These are phyloP conservation scores for Helicolenus hilgendorfi DNA, from an alignment of 2,797 vertebrate species.

Conservation along the genomic window DNA sequence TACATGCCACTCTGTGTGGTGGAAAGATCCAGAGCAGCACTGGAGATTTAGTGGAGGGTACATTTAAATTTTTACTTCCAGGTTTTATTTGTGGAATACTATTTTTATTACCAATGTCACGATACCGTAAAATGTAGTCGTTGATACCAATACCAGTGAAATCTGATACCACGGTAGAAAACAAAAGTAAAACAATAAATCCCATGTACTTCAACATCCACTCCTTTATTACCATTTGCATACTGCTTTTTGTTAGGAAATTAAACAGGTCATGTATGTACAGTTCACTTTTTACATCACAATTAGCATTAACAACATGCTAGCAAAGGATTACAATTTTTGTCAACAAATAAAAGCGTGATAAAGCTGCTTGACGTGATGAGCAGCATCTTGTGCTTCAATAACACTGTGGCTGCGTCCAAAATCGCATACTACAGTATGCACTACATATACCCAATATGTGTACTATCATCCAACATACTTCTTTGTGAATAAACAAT, in stretches of 20 bases:
- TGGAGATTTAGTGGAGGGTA: not conserved
- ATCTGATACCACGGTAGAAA: too few relatives aligned
- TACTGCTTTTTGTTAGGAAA: too few relatives aligned
- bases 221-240: too few relatives aligned
- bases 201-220: too few relatives aligned
- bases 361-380: not conserved
- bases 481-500: not conserved
- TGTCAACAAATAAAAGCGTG: not conserved
- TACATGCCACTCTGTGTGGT: not conserved
- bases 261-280: not conserved
- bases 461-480: not conserved
- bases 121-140: too few relatives aligned
- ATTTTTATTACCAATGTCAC: not conserved
- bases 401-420: not conserved
- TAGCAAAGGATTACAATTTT: not conserved
- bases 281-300: not conserved
- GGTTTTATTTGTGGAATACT: not conserved
- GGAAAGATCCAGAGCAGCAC: not conserved
- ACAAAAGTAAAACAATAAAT: too few relatives aligned
- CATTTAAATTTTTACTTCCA: not conserved
- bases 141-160: too few relatives aligned
- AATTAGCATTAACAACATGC: not conserved
- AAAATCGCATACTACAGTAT: not conserved
- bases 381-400: not conserved
- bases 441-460: not conserved